Evolutionary conservation across 2,797 vertebrate genomes (phyloP).

Genomic region (Chiroxiphia lanceolata): DNA sequence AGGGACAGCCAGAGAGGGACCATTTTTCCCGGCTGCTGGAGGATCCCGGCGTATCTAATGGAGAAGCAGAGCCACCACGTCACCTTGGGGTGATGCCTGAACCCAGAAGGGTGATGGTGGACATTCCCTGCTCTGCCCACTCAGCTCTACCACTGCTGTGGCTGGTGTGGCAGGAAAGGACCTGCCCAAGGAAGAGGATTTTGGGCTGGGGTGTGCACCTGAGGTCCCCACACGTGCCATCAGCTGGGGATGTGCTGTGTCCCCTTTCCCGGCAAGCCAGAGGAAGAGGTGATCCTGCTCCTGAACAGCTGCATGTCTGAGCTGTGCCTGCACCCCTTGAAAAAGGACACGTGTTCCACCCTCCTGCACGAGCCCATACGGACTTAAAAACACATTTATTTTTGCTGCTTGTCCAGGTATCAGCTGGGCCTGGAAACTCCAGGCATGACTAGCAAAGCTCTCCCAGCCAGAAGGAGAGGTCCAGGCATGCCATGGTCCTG

Average conservation of each 20-base stretch:
- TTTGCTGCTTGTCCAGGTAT: background rate
- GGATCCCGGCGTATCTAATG: background rate
- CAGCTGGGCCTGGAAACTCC: background rate
- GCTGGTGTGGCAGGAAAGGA: background rate
- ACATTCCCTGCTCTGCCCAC: background rate
- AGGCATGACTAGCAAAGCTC: fast-evolving
- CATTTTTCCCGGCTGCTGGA: fast-evolving
- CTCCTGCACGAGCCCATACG: background rate
- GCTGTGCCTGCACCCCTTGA: background rate
- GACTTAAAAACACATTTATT: background rate
- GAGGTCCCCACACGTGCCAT: fast-evolving
- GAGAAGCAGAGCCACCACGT: fast-evolving
- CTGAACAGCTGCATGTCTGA: fast-evolving
- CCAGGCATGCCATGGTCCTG: too few species aligned
- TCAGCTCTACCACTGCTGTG: background rate
- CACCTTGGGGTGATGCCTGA: fast-evolving
- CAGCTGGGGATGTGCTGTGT: fast-evolving
- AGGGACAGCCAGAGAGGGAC: background rate
- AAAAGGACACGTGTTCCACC: background rate
- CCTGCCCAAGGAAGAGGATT: background rate
- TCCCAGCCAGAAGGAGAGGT: background rate
- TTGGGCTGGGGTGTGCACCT: background rate
- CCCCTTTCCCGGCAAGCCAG: fast-evolving
- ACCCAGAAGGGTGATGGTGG: fast-evolving
- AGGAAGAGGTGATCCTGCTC: background rate